These are phyloP conservation scores for Cerceris rybyensis DNA, from an alignment of 2,888 invertebrate species.

Conservation along the genomic window DNA sequence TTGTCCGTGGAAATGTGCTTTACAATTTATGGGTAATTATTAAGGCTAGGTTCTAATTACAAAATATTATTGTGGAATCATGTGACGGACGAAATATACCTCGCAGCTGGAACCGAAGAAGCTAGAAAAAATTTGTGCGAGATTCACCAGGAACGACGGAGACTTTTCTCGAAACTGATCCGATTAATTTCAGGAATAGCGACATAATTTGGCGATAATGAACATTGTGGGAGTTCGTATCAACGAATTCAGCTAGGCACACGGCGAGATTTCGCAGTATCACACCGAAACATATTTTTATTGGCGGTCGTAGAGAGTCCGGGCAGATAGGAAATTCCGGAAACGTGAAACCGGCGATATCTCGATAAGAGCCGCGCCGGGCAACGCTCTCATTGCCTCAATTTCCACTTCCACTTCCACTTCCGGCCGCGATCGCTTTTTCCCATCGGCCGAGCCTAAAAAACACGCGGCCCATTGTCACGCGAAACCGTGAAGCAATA, in stretches of 20 bases:
- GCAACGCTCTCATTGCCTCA: constrained; percentile 80
- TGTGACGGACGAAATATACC: too few relatives aligned
- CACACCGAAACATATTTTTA: constrained; percentile 63
- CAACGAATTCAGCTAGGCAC: constrained; percentile 27
- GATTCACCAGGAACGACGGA: too few relatives aligned
- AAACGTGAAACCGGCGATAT: constrained; percentile 79
- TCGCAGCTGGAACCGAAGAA: too few relatives aligned
- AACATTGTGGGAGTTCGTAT: not conserved
- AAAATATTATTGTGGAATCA: too few relatives aligned
- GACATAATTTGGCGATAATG: too few relatives aligned
- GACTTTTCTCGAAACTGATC: too few relatives aligned
- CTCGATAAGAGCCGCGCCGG: constrained; percentile 77
- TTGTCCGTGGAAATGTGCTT: too few relatives aligned
- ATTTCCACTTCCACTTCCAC: constrained; percentile 80
- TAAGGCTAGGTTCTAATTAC: too few relatives aligned
- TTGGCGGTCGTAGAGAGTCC: constrained; percentile 51
- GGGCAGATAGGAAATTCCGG: constrained; percentile 73
- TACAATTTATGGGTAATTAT: too few relatives aligned
- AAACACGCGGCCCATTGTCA: constrained; percentile 58
- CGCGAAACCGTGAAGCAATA: constrained; percentile 44
- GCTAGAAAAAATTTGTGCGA: too few relatives aligned
- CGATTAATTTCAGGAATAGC: too few relatives aligned
- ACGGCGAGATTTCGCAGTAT: constrained; percentile 28
- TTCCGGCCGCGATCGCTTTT: constrained; percentile 76
- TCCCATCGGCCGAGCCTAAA: constrained; percentile 75